Evolutionary conservation across 2,113 vertebrate species (phyloP), one percentile per base, ranked within the genome.

Genomic region (Hassar affinis): DNA sequence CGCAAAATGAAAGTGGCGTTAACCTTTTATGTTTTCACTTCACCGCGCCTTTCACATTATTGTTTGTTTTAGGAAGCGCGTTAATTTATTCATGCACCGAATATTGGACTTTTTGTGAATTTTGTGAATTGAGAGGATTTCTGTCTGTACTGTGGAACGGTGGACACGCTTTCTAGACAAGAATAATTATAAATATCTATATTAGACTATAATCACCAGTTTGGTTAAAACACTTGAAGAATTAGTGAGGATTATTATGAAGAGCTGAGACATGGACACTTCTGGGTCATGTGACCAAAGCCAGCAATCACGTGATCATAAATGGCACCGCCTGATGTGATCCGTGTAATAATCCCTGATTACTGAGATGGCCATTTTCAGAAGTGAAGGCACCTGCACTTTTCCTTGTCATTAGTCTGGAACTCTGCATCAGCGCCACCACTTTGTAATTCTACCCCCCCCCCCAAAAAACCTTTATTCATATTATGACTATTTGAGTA

Each of bases 251-350:
- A 25, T 64, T 78, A 66, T 15, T 57, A 45, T 69, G 76, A 83
- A 38, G 22, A 42, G 2, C 22, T 77, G 25, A 49, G 38, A 47
- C 18, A 47, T 15, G 59, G 35, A 22, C 25, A 14, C 49, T 52
- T 15, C 54, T 42, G 52, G 35, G 81, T 77, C 81, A 86, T 56
- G 47, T 82, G 85, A 79, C 75, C 25, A 66, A 45, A 80, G 25
- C 20, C 22, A 11, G 9, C 11, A 42, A 4, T 84, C 85, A 78
- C 2, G 47, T 86, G 81, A 64, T 20, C 9, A 20, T 27, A 77
- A 77, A 68, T 68, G 3, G 15, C 51, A 22, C 17, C 18, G 33
- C n/a, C 30, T n/a, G 49, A 27, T 54, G 64, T 56, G 49, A 81
- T 25, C 6, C 42, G 14, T 10, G n/a, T n/a, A n/a, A 68, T 71